phyloP scores from a whole-genome alignment of 30 jellyfish, hydroid and myxozoan species.

The Pelagia noctiluca region DNA sequence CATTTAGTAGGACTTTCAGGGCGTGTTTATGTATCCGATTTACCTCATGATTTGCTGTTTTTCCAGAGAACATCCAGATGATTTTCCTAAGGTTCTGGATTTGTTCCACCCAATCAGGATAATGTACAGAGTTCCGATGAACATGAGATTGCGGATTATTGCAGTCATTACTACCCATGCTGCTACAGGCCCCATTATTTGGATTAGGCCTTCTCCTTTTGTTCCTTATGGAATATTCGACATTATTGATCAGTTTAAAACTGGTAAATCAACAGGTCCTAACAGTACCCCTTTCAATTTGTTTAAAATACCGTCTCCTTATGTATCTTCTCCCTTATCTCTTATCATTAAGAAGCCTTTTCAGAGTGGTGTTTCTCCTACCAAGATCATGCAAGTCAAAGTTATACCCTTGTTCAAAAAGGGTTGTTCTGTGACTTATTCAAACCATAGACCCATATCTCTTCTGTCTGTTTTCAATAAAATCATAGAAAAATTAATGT shows the following conservation, averaged over 20 bases:
- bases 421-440: slow-evolving; percentile 20
- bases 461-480: slow-evolving; percentile 28
- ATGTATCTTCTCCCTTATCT: slow-evolving; percentile 52
- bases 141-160: no score
- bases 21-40: no score
- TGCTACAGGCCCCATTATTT: no score
- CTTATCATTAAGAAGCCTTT: slow-evolving; percentile 50
- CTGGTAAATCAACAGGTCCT: slow-evolving; percentile 72
- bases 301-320: slow-evolving; percentile 36
- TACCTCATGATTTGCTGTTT: no score
- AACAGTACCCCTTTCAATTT: slow-evolving; percentile 60
- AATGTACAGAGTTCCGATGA: no score
- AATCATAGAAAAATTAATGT: slow-evolving; percentile 14
- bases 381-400: slow-evolving; percentile 43
- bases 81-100: no score
- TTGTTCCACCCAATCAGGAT: no score
- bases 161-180: no score
- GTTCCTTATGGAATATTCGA: slow-evolving; percentile 57
- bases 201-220: no score
- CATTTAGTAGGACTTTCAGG: no score
- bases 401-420: slow-evolving; percentile 54
- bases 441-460: slow-evolving; percentile 37
- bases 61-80: no score
- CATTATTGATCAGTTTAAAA: slow-evolving; percentile 25
- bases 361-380: slow-evolving; percentile 57